Evolutionary conservation across 1,140 invertebrate genomes (phyloP), one percentile per base, ranked within the genome.

Genomic region (Cydia strobilella): DNA sequence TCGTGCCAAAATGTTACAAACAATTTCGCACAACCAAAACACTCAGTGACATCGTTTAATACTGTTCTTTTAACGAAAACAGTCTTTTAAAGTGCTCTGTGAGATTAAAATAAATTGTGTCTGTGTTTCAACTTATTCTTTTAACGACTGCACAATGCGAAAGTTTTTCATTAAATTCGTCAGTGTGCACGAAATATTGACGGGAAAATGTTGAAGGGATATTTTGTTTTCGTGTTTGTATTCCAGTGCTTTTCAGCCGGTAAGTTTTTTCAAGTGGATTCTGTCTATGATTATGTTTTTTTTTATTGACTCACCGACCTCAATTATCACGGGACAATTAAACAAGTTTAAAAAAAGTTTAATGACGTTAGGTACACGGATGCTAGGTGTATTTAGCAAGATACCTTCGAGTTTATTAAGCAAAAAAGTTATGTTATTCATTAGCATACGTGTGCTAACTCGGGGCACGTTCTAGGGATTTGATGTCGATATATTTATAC

Each of bases 191-290:
- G 80, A 81, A 82, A 82, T 85, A 89, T 82, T 84, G 81, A 78
- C 87, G 80, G 82, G 86, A 91, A 88, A 84, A 91, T 91, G 90
- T 89, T 89, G 82, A 88, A 81, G 83, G 84, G 82, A 83, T 87
- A 83, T 77, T 63, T 90, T 81, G 83, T 87, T 82, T 86, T 82
- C 83, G 80, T 81, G 75, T 87, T 76, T 73, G 77, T 90, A 69
- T 81, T 84, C 72, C 78, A 86, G 45, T 78, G 82, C 79, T 81
- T 88, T 73, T 86, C 83, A 63, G 78, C 76, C 66, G 89, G 88
- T 91, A 77, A 91, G 87, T 86, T 59, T 7, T 10, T 63, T 72
- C 10, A 45, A 48, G 35, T 66, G 18, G 1, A 23, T 35, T 62
- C 2, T 35, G 13, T 42, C n/a, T 42, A 65, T 42, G 35, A 12